Conservation (phyloP, 2,888 invertebrate genomes). For the Mesorhabditis spiculigera region DNA sequence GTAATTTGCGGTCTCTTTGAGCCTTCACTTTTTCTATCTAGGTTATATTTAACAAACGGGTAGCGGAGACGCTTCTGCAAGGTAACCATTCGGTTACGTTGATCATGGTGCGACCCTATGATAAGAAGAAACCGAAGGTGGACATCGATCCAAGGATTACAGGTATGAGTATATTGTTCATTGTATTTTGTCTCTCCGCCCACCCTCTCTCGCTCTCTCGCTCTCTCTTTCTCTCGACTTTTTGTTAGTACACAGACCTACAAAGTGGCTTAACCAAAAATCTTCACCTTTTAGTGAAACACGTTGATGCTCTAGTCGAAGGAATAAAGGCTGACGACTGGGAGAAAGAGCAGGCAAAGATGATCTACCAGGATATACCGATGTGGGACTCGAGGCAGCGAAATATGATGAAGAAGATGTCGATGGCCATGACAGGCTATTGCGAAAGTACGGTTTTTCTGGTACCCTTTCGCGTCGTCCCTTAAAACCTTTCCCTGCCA, state of each 20-base stretch:
- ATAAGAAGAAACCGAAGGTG: too few species aligned
- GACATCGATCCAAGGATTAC: too few species aligned
- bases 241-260: too few species aligned
- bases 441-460: neutral
- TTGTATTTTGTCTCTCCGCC: too few species aligned
- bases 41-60: slow-evolving; percentile 38
- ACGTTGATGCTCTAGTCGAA: slow-evolving; percentile 15
- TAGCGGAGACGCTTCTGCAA: slow-evolving; percentile 31
- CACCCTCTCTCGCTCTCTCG: too few species aligned
- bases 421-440: slow-evolving; percentile 15
- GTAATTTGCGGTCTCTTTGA: too few species aligned
- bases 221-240: too few species aligned
- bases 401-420: slow-evolving; percentile 16
- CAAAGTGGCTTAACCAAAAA: too few species aligned
- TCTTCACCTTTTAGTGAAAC: neutral
- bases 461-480: too few species aligned
- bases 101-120: too few species aligned
- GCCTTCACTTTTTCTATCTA: too few species aligned
- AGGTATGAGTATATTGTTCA: too few species aligned
- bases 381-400: slow-evolving; percentile 13
- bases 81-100: neutral
- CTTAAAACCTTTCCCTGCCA: neutral
- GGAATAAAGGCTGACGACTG: slow-evolving; percentile 16
- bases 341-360: slow-evolving; percentile 25
- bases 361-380: slow-evolving; percentile 21